A percentile compares a stretch with the other conserved stretches of the same genome.
These are phyloP conservation scores for Sula dactylatra DNA, from an alignment of 2,113 vertebrate genomes.

Conservation along the genomic window DNA sequence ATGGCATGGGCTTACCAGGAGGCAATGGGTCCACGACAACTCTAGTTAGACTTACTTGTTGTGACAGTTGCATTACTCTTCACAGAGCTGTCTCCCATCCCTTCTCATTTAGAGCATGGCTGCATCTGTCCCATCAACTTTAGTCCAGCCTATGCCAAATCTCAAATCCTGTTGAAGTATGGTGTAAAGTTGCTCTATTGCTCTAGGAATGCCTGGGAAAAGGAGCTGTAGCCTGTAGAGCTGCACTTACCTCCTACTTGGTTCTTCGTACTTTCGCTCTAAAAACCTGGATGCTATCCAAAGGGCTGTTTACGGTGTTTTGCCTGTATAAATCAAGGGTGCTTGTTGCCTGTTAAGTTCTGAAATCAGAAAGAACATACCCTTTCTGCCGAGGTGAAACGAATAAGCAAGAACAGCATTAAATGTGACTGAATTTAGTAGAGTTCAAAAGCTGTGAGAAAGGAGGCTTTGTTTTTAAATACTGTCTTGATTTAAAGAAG, in stretches of 20 bases:
- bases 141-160: background rate
- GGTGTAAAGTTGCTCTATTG: background rate
- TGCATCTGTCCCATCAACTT: background rate
- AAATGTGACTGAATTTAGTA: background rate
- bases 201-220: background rate
- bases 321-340: background rate
- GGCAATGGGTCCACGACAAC: background rate
- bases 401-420: background rate
- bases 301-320: background rate
- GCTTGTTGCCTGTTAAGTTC: background rate
- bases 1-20: background rate
- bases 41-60: background rate
- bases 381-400: background rate
- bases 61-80: background rate
- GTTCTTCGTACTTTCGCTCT: background rate
- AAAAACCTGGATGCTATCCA: background rate
- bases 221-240: background rate
- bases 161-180: background rate
- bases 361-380: background rate
- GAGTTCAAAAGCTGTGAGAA: background rate
- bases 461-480: background rate
- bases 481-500: background rate
- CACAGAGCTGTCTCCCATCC: background rate
- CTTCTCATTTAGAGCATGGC: background rate
- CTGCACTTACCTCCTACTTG: background rate